Percentiles rank a stretch among this genome's conserved stretches.
These are phyloP conservation scores for Hipparchia semele DNA, from an alignment of 2,888 invertebrate species.

Conservation along the genomic window DNA sequence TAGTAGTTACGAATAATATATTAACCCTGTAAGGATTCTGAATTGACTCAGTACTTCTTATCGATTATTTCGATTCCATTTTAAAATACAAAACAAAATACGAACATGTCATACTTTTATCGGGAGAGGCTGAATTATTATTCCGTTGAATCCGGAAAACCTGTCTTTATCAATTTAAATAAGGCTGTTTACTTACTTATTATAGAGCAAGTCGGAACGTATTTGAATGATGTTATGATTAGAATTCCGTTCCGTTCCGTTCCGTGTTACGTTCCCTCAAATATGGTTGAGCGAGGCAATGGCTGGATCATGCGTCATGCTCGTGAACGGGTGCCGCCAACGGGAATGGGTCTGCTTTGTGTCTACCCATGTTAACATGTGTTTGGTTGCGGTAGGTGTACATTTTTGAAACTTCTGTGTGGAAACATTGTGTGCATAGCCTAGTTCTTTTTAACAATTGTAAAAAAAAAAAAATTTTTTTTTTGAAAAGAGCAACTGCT, in stretches of 20 bases:
- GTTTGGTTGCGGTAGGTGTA: too few relatives aligned
- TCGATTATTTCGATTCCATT: neutral
- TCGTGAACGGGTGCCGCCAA: too few relatives aligned
- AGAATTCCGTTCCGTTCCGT: constrained; percentile 13
- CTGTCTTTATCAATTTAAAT: constrained; percentile 28
- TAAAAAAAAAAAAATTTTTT: too few relatives aligned
- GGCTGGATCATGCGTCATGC: too few relatives aligned
- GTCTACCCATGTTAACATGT: too few relatives aligned
- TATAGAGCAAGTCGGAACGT: constrained; percentile 1
- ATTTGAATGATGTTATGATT: constrained; percentile 13
- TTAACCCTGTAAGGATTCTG: neutral
- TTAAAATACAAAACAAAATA: constrained; percentile 8
- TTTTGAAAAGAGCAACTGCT: too few relatives aligned
- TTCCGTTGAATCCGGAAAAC: constrained; percentile 12
- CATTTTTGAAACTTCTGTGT: too few relatives aligned
- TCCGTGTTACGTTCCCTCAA: too few relatives aligned
- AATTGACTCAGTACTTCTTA: neutral
- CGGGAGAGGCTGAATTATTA: constrained; percentile 14
- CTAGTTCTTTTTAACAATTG: too few relatives aligned
- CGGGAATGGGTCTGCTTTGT: too few relatives aligned
- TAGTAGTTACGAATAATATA: neutral
- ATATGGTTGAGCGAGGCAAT: too few relatives aligned
- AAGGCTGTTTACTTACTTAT: constrained; percentile 28
- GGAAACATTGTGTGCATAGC: too few relatives aligned
- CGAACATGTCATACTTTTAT: neutral